Conservation (phyloP, 92 coral and sea anemone species). For the Zoanthus sansibaricus region DNA sequence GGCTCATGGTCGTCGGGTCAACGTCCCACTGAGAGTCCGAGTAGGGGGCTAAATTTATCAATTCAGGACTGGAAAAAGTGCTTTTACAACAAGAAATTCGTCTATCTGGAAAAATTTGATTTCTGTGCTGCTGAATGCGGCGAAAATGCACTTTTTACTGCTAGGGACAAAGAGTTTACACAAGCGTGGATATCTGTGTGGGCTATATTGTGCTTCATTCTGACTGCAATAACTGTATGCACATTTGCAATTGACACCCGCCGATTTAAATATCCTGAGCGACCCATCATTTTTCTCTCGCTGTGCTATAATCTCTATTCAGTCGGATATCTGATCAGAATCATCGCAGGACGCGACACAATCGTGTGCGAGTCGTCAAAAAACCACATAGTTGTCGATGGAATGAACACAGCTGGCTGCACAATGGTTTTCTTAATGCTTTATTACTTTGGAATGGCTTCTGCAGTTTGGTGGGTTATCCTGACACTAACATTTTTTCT, state of each 20-base stretch:
- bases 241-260: constrained; percentile 94
- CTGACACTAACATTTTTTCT: constrained; percentile 97
- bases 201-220: constrained; percentile 92
- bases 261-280: constrained; percentile 96
- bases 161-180: constrained; percentile 82
- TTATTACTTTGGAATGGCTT: constrained; percentile 99
- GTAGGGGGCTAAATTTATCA: constrained; percentile 42
- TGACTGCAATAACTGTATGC: constrained; percentile 88
- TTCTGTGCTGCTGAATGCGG: constrained; percentile 82
- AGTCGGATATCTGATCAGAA: constrained; percentile 81
- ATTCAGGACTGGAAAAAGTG: constrained; percentile 74
- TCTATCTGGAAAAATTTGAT: constrained; percentile 73
- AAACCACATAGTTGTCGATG: constrained; percentile 77
- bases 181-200: constrained; percentile 93
- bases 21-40: constrained; percentile 22
- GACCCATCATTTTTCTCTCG: constrained; percentile 95
- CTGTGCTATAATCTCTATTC: constrained; percentile 95
- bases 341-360: constrained; percentile 79
- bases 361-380: constrained; percentile 84
- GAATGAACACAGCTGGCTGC: constrained; percentile 97
- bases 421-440: constrained; percentile 93
- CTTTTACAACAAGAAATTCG: constrained; percentile 65
- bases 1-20: constrained; percentile 30
- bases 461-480: constrained; percentile 98
- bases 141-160: constrained; percentile 76